These are phyloP conservation scores for Actinemys pallida DNA, from an alignment of 2,113 vertebrate genomes.

Conservation along the genomic window DNA sequence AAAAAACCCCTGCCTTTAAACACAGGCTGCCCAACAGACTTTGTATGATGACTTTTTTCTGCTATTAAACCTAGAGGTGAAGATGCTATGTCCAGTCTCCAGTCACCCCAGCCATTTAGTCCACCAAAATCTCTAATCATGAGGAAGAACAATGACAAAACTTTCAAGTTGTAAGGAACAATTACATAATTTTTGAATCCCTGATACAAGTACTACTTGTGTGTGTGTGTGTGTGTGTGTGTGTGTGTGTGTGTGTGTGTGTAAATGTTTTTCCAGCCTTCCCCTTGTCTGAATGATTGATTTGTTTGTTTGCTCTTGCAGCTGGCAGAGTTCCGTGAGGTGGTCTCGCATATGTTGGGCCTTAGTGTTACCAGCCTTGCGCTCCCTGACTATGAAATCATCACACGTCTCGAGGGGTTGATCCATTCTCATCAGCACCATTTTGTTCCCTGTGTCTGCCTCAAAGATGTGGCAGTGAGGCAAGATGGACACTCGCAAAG, in stretches of 20 bases:
- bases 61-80: background rate
- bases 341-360: constrained; percentile 86
- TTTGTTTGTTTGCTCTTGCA: constrained; percentile 66
- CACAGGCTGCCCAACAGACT: background rate
- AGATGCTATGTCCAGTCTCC: background rate
- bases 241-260: background rate
- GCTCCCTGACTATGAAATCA: constrained; percentile 88
- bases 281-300: background rate
- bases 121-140: background rate
- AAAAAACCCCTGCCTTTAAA: background rate
- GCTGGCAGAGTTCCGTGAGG: constrained; percentile 88
- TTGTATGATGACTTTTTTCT: constrained; percentile 9
- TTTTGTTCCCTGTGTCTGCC: constrained; percentile 77
- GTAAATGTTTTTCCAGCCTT: background rate
- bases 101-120: background rate
- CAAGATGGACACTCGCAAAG: background rate
- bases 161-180: background rate
- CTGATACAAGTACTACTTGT: background rate
- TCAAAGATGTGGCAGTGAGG: constrained; percentile 2
- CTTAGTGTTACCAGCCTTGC: constrained; percentile 75
- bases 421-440: constrained; percentile 81
- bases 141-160: background rate
- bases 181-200: background rate
- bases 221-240: background rate
- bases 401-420: constrained; percentile 84